A percentile compares a stretch with the other conserved stretches of the same genome.
Evolutionary conservation across 2,113 vertebrate genomes (phyloP).

Genomic region (Heterotilapia buettikoferi): DNA sequence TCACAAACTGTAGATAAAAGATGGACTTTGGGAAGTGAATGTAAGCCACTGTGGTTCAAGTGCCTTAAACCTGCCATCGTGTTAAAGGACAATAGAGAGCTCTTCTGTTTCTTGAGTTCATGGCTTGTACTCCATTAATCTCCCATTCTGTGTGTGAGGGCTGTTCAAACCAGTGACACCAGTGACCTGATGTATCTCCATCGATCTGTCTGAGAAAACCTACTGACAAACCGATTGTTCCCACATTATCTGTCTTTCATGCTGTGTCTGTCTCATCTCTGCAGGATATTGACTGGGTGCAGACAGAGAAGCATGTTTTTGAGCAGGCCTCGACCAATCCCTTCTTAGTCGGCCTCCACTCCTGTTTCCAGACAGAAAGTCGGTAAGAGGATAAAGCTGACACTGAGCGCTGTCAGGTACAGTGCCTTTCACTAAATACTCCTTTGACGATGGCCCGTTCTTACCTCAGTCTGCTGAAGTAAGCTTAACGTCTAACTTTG

Average conservation of each 20-base stretch:
- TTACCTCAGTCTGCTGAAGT: background rate
- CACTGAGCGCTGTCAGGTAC: background rate
- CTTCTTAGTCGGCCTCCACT: slow-evolving; percentile 95
- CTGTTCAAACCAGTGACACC: background rate
- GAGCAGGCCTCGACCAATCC: slow-evolving; percentile 97
- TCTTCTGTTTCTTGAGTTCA: background rate
- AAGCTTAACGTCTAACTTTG: background rate
- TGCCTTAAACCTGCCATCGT: background rate
- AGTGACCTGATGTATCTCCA: background rate
- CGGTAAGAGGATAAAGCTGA: slow-evolving; percentile 76
- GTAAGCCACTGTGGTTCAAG: background rate
- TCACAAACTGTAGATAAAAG: background rate
- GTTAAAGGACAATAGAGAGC: background rate
- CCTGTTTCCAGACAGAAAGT: slow-evolving; percentile 98
- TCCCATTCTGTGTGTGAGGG: background rate
- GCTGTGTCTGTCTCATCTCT: background rate
- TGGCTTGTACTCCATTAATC: background rate
- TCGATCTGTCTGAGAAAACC: background rate
- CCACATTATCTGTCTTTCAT: background rate
- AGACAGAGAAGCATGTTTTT: slow-evolving; percentile 99
- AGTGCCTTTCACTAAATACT: background rate
- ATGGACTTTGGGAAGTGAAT: background rate
- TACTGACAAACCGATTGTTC: slow-evolving; percentile 7
- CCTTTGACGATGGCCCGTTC: background rate
- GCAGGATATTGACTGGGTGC: slow-evolving; percentile 99